These are phyloP conservation scores for Danionella dracula DNA, from an alignment of 2,797 vertebrate species.

Conservation along the genomic window DNA sequence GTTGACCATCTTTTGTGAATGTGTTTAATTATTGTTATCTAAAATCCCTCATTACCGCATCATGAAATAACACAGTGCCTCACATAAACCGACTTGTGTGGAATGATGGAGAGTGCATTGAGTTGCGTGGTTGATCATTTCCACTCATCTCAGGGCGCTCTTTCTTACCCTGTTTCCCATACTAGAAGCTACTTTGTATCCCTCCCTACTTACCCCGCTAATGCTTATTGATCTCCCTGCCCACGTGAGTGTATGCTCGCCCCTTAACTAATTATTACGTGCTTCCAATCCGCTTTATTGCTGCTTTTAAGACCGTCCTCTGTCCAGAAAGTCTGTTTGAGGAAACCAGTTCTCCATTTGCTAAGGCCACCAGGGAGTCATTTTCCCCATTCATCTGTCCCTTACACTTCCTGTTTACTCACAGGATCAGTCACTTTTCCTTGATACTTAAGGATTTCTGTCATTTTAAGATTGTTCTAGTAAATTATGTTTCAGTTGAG, in stretches of 20 bases:
- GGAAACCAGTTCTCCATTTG: constrained; percentile 45
- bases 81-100: background rate
- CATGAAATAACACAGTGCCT: background rate
- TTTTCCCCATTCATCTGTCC: constrained; percentile 30
- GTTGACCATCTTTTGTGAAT: background rate
- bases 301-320: constrained; percentile 63
- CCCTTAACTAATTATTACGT: constrained; percentile 71
- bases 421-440: background rate
- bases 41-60: background rate
- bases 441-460: background rate
- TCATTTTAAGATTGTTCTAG: too few species aligned
- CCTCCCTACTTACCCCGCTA: constrained; percentile 58
- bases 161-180: constrained; percentile 4
- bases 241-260: constrained; percentile 55
- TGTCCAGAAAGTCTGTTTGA: constrained; percentile 50
- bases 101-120: background rate
- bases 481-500: too few species aligned
- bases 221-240: constrained; percentile 70
- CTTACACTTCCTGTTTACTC: constrained; percentile 5
- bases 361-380: constrained; percentile 45
- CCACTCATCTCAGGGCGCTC: constrained; percentile 2
- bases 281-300: constrained; percentile 67
- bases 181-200: constrained; percentile 49
- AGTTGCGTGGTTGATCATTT: constrained; percentile 13
- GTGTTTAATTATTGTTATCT: background rate